Evolutionary conservation across 2,888 invertebrate species (phyloP).

Genomic region (Autographa gamma): DNA sequence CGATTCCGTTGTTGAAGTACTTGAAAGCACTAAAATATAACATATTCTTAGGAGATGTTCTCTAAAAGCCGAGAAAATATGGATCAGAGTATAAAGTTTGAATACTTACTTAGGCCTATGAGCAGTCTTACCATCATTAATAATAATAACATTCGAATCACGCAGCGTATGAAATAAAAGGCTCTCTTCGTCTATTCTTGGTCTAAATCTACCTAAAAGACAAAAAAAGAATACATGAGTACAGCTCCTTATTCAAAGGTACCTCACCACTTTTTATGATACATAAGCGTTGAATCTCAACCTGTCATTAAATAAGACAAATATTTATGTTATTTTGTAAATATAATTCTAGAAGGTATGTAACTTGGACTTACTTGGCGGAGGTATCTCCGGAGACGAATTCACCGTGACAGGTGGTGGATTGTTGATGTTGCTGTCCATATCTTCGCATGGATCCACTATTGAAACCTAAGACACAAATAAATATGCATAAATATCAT

Average conservation of each 20-base stretch:
- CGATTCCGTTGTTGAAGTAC: conserved; percentile 98
- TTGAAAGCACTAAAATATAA: conserved; percentile 92
- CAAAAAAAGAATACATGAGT: conserved; percentile 64
- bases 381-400: conserved; percentile 69
- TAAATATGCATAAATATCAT: neutral
- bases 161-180: conserved; percentile 97
- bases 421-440: conserved; percentile 89
- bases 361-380: conserved; percentile 74
- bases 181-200: conserved; percentile 89
- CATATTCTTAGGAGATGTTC: neutral
- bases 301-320: neutral
- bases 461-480: conserved; percentile 91
- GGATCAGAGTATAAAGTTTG: neutral
- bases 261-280: neutral
- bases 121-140: conserved; percentile 96
- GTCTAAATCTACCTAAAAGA: conserved; percentile 73
- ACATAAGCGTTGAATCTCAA: neutral
- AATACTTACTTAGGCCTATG: conserved; percentile 95
- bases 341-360: neutral
- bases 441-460: conserved; percentile 94
- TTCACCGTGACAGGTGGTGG: conserved; percentile 56
- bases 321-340: neutral
- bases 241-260: neutral
- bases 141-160: conserved; percentile 97
- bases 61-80: neutral